Base-by-base conservation (phyloP, 64 coral and sea anemone species). In the Montipora efflorescens region DNA sequence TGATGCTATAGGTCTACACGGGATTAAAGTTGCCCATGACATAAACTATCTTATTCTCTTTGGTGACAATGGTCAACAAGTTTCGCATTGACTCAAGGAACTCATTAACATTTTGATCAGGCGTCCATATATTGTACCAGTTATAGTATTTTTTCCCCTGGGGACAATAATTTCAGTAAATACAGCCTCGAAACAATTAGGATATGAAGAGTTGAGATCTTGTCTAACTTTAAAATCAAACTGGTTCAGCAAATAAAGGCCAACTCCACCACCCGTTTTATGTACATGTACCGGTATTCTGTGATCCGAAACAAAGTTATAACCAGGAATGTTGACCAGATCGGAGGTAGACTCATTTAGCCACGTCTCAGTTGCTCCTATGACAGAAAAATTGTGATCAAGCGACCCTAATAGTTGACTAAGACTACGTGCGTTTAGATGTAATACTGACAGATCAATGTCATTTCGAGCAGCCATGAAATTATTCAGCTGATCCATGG, bases 51-150 rank as follows among this genome's bases (percentile, higher is more conserved):
- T 84, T 53, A 45, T 84, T 84, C 50, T 51, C 87, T 79, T 20
- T 89, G 21, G 72, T 23, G 13, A 73, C 55, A 77, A 20, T 89
- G 22, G 71, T n/a, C 50, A 19, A 25, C 19, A 89, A 16, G 10
- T 55, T 67, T 15, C 18, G 8, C 51, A 89, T 59, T 55, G 19
- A 23, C 44, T 89, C 58, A 7, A 89, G 28, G 23, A 89, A 77
- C 16, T 25, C 50, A 57, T 43, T 51, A 48, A 89, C 48, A 76
- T 77, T 49, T 77, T 59, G 16, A 77, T 89, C 74, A 4, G 87
- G 87, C 28, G 87, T 75, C 74, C 53, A 79, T 89, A 89, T 57
- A 89, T 78, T 25, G 53, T 75, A 9, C 75, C 87, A 89, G 78
- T 51, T 47, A 89, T 76, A 13, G 66, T 73, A 48, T 89, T 89